A percentile compares a stretch with the other conserved stretches of the same genome.
Evolutionary conservation across 2,797 vertebrate species (phyloP).

Genomic region (Dermochelys coriacea): DNA sequence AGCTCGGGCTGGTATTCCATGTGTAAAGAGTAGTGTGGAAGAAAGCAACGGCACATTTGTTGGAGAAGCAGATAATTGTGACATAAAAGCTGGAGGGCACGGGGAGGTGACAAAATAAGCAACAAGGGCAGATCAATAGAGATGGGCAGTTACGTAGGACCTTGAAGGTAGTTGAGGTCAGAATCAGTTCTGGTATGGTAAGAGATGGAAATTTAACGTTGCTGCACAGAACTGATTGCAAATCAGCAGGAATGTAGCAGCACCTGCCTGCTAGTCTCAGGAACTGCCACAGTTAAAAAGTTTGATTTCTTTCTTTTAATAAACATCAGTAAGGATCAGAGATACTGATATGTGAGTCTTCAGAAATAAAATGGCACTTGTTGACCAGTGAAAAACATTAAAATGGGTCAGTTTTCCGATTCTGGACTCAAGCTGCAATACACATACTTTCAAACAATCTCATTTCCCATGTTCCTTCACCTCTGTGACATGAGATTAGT

Average conservation of each 20-base stretch:
- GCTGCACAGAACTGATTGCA: slow-evolving; percentile 4
- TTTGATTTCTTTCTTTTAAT: not conserved
- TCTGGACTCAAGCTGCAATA: slow-evolving; percentile 29
- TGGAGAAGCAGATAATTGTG: not conserved
- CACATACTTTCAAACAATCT: not conserved
- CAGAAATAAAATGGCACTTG: not conserved
- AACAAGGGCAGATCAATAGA: not conserved
- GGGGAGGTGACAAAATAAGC: not conserved
- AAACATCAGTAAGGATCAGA: not conserved
- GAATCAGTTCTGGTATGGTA: not conserved
- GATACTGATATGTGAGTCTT: not conserved
- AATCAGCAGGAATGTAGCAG: slow-evolving; percentile 45
- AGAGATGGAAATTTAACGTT: not conserved
- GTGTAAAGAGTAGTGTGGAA: not conserved
- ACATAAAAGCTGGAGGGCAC: not conserved
- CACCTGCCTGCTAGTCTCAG: slow-evolving; percentile 49
- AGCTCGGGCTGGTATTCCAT: not conserved
- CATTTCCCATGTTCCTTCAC: not conserved
- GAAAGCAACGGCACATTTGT: not conserved
- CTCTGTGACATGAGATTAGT: not conserved
- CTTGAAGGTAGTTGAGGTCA: not conserved
- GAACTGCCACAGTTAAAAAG: slow-evolving; percentile 16
- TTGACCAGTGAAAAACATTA: slow-evolving; percentile 26
- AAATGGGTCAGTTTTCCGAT: slow-evolving; percentile 3
- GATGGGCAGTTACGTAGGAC: not conserved